These are phyloP conservation scores for Trididemnum clinides DNA, from an alignment of 23 tunicate genomes.

Conservation along the genomic window DNA sequence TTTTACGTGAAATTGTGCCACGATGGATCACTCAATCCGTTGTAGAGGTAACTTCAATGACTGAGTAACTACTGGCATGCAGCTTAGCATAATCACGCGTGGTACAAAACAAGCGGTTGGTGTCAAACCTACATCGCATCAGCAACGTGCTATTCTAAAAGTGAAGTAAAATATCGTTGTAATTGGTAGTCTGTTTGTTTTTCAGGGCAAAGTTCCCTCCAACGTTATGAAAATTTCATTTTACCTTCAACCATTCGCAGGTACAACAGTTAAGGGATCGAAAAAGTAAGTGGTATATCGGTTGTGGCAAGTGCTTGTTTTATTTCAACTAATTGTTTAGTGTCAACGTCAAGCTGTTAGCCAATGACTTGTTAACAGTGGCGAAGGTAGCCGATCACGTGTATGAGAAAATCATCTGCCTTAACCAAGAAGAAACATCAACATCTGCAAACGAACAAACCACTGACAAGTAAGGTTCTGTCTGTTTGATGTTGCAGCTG, in stretches of 20 bases:
- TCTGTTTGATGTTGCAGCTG: too few species aligned
- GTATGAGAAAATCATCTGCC: conserved; percentile 73
- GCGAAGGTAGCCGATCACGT: conserved; percentile 98
- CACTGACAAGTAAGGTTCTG: conserved; percentile 13
- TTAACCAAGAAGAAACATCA: conserved; percentile 36
- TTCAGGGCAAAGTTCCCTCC: conserved; percentile 33
- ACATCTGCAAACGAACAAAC: conserved; percentile 29
- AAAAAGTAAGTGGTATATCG: not conserved
- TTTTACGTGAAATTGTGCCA: conserved; percentile 76
- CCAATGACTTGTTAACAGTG: conserved; percentile 89
- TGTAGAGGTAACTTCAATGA: conserved; percentile 36
- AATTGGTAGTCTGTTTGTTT: too few species aligned
- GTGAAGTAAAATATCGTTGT: too few species aligned
- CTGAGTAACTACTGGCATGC: too few species aligned
- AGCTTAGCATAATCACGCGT: too few species aligned
- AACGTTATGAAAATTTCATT: conserved; percentile 49
- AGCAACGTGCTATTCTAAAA: too few species aligned
- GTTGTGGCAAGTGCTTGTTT: not conserved
- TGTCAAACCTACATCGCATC: too few species aligned
- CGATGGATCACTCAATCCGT: conserved; percentile 90
- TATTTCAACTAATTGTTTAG: not conserved
- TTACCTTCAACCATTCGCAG: conserved; percentile 74
- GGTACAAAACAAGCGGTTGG: too few species aligned
- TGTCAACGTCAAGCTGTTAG: conserved; percentile 62
- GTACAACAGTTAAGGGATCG: conserved; percentile 8